phyloP scores from a whole-genome alignment of 2,888 invertebrate genomes.

The Phaonia tiefii region DNA sequence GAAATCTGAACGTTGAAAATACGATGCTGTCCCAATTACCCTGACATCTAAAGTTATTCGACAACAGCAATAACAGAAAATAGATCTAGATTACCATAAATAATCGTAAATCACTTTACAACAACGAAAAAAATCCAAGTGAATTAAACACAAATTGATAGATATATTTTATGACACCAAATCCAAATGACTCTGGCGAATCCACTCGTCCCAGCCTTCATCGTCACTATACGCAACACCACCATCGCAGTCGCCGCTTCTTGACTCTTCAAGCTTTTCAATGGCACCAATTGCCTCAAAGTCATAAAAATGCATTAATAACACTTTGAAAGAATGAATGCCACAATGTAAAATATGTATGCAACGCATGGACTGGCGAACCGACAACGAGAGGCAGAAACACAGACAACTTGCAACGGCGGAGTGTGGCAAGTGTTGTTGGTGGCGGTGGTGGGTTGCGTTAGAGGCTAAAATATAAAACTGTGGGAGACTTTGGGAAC shows the following conservation, averaged over 20 bases:
- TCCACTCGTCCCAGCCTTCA: background rate
- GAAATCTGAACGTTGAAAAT: too few relatives aligned
- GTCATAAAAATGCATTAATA: constrained; percentile 14
- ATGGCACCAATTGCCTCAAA: constrained; percentile 33
- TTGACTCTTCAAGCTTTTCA: constrained; percentile 31
- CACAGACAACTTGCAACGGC: too few relatives aligned
- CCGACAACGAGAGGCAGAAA: too few relatives aligned
- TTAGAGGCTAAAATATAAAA: too few relatives aligned
- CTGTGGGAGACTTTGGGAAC: too few relatives aligned
- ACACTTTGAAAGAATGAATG: background rate
- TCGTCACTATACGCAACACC: background rate
- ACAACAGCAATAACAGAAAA: constrained; percentile 2
- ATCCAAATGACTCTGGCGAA: background rate
- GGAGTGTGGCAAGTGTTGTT: too few relatives aligned
- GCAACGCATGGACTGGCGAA: background rate
- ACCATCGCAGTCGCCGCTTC: background rate
- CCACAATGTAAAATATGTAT: background rate
- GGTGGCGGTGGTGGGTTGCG: too few relatives aligned
- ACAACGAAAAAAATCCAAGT: background rate
- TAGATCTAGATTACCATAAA: constrained; percentile 51
- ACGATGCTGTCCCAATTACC: too few relatives aligned
- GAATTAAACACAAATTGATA: constrained; percentile 30
- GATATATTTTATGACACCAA: constrained; percentile 21
- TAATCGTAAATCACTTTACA: constrained; percentile 59
- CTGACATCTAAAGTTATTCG: too few relatives aligned